phyloP scores from a whole-genome alignment of 2,797 vertebrate species.

The Spea hammondii region DNA sequence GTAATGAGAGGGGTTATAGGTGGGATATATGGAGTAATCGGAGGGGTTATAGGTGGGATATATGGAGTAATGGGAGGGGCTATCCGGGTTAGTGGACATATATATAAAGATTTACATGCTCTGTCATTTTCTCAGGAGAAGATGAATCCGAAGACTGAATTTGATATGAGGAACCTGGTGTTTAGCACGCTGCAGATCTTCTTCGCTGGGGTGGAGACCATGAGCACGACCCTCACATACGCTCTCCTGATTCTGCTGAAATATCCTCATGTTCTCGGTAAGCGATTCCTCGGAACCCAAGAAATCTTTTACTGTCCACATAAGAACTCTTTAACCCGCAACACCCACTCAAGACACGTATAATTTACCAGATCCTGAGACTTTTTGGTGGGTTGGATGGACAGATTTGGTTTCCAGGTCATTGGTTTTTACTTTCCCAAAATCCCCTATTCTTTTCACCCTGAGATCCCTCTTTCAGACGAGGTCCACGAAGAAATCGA shows the following conservation, averaged over 20 bases:
- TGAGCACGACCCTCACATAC: conserved; percentile 25
- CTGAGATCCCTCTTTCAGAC: neutral
- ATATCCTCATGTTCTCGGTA: conserved; percentile 30
- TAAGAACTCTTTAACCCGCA: too few species aligned
- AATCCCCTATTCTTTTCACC: too few species aligned
- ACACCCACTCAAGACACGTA: too few species aligned
- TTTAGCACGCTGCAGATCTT: conserved; percentile 33
- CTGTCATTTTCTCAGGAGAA: conserved; percentile 11
- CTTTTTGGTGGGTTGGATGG: neutral
- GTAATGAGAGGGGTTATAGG: too few species aligned
- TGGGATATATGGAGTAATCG: too few species aligned
- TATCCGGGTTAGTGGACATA: too few species aligned
- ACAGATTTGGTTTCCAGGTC: neutral
- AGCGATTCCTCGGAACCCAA: neutral
- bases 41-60: too few species aligned
- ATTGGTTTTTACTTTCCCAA: too few species aligned
- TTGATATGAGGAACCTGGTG: conserved; percentile 26
- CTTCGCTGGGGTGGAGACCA: conserved; percentile 41
- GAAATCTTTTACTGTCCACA: neutral
- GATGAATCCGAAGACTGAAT: conserved; percentile 12
- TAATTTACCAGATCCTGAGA: too few species aligned
- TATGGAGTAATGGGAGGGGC: too few species aligned
- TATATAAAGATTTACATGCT: too few species aligned
- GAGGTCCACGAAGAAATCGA: conserved; percentile 34
- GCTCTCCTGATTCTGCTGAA: conserved; percentile 32